Base-by-base conservation (phyloP, 2,797 vertebrate species). In the Buceros bicornis region DNA sequence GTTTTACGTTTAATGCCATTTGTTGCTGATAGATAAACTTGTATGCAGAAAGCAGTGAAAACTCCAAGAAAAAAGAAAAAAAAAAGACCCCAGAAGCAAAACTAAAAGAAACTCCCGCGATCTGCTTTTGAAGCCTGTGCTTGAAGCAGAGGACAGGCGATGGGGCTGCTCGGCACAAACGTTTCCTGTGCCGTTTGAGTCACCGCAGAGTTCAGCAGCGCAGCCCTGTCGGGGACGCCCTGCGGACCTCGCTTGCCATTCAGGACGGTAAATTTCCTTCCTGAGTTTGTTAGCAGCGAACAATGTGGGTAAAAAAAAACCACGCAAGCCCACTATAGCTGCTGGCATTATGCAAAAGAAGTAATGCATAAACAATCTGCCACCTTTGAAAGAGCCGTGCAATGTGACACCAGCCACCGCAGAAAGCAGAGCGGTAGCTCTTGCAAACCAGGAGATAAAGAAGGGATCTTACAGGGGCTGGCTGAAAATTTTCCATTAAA, bases 221-320 rank as follows among this genome's bases (percentile, higher is more conserved):
- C 37, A 50, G 58, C 54, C 78, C 73, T 89, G 81, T 25, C 1
- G 7, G 78, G 83, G 92, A 82, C 37, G 28, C 74, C 60, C 71
- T 18, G 1, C 94, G 71, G 33, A 86, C 66, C 70, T 94, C 28
- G 3, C 47, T 95, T 24, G 2, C 93, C 69, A 93, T 95, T 97
- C 95, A 92, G 64, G 70, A 93, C 89, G 58, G 92, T 95, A 97
- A 94, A 96, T 95, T 97, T 97, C 96, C 95, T 97, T 96, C 97
- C 97, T 95, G 90, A 95, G 96, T 97, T 97, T 97, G 94, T 97
- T 93, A 95, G 72, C 89, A 35, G 40, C 2, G 53, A 96, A 97
- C 90, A 97, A 94, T 94, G 90, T 37, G 67, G 10, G 33, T 74
- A 13, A 65, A 91, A 72, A 73, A 21, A 43, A 53, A 47, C 31